Evolutionary conservation across 2,888 invertebrate genomes (phyloP).

Genomic region (Hartigia nigra): DNA sequence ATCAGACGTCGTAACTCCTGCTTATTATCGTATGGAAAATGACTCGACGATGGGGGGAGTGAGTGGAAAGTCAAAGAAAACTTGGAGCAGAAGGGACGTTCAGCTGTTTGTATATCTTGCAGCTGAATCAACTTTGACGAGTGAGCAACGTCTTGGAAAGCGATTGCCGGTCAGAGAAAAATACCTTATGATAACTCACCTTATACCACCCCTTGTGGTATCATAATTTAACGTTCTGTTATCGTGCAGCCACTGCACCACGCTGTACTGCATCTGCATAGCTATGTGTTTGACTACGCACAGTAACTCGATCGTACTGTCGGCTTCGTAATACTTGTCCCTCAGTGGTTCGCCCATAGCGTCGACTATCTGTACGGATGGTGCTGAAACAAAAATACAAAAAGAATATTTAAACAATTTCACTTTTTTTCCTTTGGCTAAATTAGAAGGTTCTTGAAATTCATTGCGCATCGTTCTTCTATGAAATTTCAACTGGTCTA

Average conservation of each 20-base stretch:
- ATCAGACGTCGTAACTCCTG: too few species aligned
- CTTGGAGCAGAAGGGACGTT: neutral
- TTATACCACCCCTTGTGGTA: slow-evolving; percentile 75
- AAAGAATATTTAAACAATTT: neutral
- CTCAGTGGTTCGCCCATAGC: slow-evolving; percentile 74
- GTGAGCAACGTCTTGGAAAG: neutral
- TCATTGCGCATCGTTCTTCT: too few species aligned
- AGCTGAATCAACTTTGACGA: neutral
- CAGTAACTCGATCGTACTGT: slow-evolving; percentile 75
- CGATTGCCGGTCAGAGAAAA: slow-evolving; percentile 6
- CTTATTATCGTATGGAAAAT: too few species aligned
- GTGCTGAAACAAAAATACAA: slow-evolving; percentile 67
- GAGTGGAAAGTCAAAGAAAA: neutral
- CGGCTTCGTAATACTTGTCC: slow-evolving; percentile 77
- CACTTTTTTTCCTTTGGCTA: too few species aligned
- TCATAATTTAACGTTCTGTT: slow-evolving; percentile 74
- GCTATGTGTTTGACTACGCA: slow-evolving; percentile 71
- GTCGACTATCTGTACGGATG: slow-evolving; percentile 77
- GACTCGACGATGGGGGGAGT: too few species aligned
- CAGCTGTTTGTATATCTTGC: neutral
- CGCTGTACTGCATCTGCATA: slow-evolving; percentile 69
- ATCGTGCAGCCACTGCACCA: slow-evolving; percentile 75
- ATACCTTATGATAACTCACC: slow-evolving; percentile 60
- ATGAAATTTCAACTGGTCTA: neutral
- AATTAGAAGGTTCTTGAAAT: too few species aligned